Conservation (phyloP, 2,113 vertebrate genomes). For the Neodon shergylaensis region DNA sequence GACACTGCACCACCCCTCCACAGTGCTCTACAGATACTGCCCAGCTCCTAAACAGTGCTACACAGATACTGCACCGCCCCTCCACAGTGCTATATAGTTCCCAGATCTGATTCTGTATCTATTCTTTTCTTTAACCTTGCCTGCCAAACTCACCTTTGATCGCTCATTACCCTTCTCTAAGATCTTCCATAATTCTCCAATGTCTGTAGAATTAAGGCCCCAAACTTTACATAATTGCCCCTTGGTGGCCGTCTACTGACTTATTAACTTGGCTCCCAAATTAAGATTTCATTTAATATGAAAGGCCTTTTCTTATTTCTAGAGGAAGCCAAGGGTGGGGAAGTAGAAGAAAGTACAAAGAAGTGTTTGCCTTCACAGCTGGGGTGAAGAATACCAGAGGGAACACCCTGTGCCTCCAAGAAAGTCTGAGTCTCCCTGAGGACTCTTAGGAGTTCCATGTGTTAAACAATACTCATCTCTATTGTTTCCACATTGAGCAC, state of each 20-base stretch:
- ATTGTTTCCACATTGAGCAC: neutral
- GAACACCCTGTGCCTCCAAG: neutral
- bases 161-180: neutral
- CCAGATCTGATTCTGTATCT: neutral
- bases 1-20: neutral
- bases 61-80: neutral
- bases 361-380: neutral
- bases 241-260: conserved; percentile 61
- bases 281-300: neutral
- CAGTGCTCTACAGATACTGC: neutral
- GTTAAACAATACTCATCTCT: neutral
- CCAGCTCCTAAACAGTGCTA: accelerated
- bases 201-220: neutral
- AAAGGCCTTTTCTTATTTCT: neutral
- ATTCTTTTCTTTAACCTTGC: neutral
- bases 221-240: conserved; percentile 64
- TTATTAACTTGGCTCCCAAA: neutral
- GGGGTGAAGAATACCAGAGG: neutral
- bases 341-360: neutral
- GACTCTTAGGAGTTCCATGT: neutral
- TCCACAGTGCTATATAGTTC: neutral
- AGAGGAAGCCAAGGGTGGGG: neutral
- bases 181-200: conserved; percentile 46
- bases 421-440: neutral
- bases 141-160: neutral